These are phyloP conservation scores for Desmodus rotundus DNA, from an alignment of 2,113 vertebrate species.

Conservation along the genomic window DNA sequence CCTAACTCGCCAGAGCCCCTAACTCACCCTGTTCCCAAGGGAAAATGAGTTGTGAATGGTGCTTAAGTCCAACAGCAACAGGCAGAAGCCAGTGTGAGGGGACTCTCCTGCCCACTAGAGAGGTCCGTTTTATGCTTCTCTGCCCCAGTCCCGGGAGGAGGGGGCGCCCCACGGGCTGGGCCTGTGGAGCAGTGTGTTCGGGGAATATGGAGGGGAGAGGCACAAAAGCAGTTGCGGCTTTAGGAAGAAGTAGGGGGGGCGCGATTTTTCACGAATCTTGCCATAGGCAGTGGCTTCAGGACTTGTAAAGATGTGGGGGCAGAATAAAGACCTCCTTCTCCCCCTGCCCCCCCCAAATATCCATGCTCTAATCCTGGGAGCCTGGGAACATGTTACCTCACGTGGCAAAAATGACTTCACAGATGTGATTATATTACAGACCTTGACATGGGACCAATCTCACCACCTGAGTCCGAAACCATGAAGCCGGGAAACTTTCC, in stretches of 20 bases:
- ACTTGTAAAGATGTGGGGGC: not conserved
- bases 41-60: not conserved
- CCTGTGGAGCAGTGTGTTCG: not conserved
- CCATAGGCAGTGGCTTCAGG: not conserved
- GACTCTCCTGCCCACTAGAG: not conserved
- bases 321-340: not conserved
- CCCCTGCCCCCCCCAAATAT: not conserved
- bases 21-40: rapidly evolving
- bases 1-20: too few species aligned
- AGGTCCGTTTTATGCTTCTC: not conserved
- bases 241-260: not conserved
- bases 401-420: not conserved
- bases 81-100: not conserved
- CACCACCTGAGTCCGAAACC: not conserved
- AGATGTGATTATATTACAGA: not conserved
- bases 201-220: not conserved
- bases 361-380: too few species aligned
- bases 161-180: too few species aligned
- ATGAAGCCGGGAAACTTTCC: not conserved
- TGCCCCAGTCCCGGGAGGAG: not conserved
- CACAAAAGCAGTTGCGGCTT: not conserved
- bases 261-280: not conserved
- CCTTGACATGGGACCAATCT: not conserved
- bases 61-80: not conserved
- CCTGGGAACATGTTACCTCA: not conserved